A percentile compares a stretch with the other conserved stretches of the same genome.
Conservation (phyloP, 2,888 invertebrate genomes). For the Drosophila setosimentum region DNA sequence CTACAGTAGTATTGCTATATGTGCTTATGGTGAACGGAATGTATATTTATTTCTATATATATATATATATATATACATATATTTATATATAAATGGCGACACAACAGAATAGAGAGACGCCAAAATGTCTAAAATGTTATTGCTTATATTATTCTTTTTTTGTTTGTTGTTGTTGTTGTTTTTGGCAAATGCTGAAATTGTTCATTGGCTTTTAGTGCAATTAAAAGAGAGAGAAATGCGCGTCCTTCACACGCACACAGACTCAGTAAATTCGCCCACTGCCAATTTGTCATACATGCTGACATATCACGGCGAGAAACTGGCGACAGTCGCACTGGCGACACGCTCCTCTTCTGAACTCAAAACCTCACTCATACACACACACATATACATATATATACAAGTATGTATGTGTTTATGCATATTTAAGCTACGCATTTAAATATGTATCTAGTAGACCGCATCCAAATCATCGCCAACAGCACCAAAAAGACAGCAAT, state of each 20-base stretch:
- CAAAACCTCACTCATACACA: conserved; percentile 14
- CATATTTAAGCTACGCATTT: conserved; percentile 18
- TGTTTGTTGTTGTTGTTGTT: background rate
- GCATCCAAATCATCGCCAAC: conserved; percentile 18
- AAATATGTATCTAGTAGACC: conserved; percentile 12
- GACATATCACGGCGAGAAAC: conserved; percentile 19
- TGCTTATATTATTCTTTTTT: background rate
- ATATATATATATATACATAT: conserved; percentile 1
- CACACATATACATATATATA: background rate
- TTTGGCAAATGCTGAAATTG: conserved; percentile 45
- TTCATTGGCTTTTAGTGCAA: conserved; percentile 72
- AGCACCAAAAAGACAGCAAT: conserved; percentile 19
- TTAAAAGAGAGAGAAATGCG: conserved; percentile 58
- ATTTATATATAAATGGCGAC: conserved; percentile 7
- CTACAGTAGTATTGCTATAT: conserved; percentile 43
- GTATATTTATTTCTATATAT: background rate
- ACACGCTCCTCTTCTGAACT: conserved; percentile 75
- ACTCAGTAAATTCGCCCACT: conserved; percentile 13
- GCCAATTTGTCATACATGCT: conserved; percentile 59
- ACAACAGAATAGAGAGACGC: conserved; percentile 30
- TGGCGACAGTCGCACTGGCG: conserved; percentile 75
- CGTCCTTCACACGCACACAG: conserved; percentile 36
- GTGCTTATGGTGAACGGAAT: conserved; percentile 27
- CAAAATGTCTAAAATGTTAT: conserved; percentile 53
- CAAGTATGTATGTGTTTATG: background rate